Conservation (phyloP, 2,797 vertebrate genomes). For the Etheostoma nigrum region DNA sequence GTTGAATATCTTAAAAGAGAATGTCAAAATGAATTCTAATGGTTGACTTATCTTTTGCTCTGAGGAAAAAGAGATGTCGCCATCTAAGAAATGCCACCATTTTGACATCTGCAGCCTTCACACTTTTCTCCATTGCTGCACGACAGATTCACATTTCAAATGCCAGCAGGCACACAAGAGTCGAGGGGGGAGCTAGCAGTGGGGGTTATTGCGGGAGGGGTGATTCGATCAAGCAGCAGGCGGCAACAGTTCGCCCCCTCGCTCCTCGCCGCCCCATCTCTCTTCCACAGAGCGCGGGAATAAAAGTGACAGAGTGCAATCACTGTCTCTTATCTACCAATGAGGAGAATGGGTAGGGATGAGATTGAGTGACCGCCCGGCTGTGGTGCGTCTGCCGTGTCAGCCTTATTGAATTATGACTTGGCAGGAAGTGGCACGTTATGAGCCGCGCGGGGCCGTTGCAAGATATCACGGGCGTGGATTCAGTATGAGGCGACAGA, state of each 20-base stretch:
- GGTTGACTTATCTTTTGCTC: conserved; percentile 26
- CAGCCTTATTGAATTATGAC: conserved; percentile 80
- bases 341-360: conserved; percentile 65
- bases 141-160: conserved; percentile 67
- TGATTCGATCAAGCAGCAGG: conserved; percentile 74
- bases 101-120: conserved; percentile 39
- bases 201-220: conserved; percentile 56
- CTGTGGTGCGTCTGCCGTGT: conserved; percentile 63
- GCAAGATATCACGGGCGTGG: conserved; percentile 38
- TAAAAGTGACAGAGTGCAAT: conserved; percentile 80
- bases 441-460: conserved; percentile 48
- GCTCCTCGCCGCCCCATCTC: conserved; percentile 47
- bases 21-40: conserved; percentile 18
- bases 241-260: conserved; percentile 38
- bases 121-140: conserved; percentile 45
- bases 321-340: conserved; percentile 79
- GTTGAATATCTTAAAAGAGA: background rate
- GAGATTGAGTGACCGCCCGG: conserved; percentile 71
- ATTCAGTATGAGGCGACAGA: conserved; percentile 35
- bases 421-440: conserved; percentile 68
- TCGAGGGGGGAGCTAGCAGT: background rate
- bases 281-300: conserved; percentile 62
- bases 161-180: conserved; percentile 62
- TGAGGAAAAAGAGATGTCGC: conserved; percentile 44
- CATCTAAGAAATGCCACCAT: conserved; percentile 57